Percentiles rank a stretch among this genome's conserved stretches.
Conservation (phyloP, 1,140 invertebrate genomes). For the Tribolium castaneum region DNA sequence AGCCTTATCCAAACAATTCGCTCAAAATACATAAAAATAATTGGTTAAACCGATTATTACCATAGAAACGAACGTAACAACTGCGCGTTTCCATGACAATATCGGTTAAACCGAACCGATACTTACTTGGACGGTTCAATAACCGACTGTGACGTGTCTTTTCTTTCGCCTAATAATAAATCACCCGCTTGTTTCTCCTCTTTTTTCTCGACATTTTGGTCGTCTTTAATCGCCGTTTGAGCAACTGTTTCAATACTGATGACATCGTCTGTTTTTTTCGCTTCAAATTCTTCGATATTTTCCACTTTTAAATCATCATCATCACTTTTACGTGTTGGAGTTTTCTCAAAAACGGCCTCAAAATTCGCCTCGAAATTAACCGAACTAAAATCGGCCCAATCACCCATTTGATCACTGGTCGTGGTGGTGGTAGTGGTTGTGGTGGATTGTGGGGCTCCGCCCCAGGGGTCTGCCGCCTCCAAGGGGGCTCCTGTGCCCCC, state of each 20-base stretch:
- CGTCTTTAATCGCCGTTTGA: slow-evolving; percentile 42
- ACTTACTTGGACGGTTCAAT: slow-evolving; percentile 52
- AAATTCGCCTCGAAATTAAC: slow-evolving; percentile 52
- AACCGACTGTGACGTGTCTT: not conserved
- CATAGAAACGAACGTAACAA: too few species aligned
- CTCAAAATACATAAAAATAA: not conserved
- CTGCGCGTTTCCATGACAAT: too few species aligned
- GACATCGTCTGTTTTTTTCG: slow-evolving; percentile 17
- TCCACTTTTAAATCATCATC: slow-evolving; percentile 28
- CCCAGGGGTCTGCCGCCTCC: slow-evolving; percentile 54
- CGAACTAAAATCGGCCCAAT: slow-evolving; percentile 61
- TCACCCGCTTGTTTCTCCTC: slow-evolving; percentile 6
- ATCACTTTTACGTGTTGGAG: not conserved
- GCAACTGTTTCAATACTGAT: slow-evolving; percentile 50
- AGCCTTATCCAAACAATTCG: too few species aligned
- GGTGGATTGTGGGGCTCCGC: slow-evolving; percentile 8
- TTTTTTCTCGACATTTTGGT: slow-evolving; percentile 1
- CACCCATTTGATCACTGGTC: slow-evolving; percentile 17
- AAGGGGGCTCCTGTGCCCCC: not conserved
- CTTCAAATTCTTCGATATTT: slow-evolving; percentile 2
- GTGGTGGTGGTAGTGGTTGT: too few species aligned
- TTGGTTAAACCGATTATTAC: not conserved
- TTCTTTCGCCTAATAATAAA: not conserved
- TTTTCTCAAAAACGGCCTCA: slow-evolving; percentile 40
- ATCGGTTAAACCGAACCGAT: not conserved